Evolutionary conservation across 2,888 invertebrate species (phyloP).

Genomic region (Drosophila affinis): DNA sequence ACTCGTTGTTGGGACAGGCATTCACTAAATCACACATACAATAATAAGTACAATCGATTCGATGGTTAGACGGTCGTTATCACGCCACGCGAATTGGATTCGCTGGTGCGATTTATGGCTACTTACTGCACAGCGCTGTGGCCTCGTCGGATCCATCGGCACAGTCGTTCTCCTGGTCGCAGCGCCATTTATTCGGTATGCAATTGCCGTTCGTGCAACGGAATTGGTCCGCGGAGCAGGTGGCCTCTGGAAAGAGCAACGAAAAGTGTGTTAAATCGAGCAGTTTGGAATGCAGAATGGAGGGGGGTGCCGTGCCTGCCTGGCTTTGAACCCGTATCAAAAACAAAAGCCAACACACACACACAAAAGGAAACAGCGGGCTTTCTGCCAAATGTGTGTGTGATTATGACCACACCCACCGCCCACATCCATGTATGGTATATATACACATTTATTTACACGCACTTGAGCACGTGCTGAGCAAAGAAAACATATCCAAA

Average conservation of each 20-base stretch:
- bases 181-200: constrained; percentile 92
- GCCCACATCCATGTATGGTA: background rate
- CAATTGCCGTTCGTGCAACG: constrained; percentile 89
- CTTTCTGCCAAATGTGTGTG: constrained; percentile 20
- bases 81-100: background rate
- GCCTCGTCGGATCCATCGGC: constrained; percentile 92
- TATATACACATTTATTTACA: constrained; percentile 53
- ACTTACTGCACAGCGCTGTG: constrained; percentile 91
- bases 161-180: constrained; percentile 91
- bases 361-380: constrained; percentile 24
- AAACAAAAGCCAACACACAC: constrained; percentile 59
- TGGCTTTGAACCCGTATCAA: constrained; percentile 62
- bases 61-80: constrained; percentile 13
- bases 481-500: constrained; percentile 49
- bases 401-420: constrained; percentile 6
- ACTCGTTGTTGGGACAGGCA: constrained; percentile 86
- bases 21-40: constrained; percentile 64
- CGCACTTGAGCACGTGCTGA: constrained; percentile 76
- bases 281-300: background rate
- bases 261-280: constrained; percentile 38
- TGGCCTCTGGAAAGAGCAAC: constrained; percentile 86
- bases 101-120: background rate
- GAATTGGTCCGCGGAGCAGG: constrained; percentile 91
- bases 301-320: constrained; percentile 14
- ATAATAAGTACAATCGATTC: constrained; percentile 15